Conservation (phyloP, 2,888 invertebrate species). For the Augochlorella aurata region DNA sequence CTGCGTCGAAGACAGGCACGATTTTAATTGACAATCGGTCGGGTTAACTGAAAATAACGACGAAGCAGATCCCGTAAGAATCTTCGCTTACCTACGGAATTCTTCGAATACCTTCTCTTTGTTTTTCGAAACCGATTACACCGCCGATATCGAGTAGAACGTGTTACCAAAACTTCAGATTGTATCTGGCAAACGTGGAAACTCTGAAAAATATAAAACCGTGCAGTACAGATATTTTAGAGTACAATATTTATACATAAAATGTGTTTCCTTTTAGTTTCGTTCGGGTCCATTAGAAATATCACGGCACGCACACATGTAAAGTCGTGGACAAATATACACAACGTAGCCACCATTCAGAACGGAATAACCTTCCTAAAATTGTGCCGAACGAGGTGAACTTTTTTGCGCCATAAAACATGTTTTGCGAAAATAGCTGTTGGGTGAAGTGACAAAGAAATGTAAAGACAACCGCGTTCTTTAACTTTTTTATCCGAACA, state of each 20-base stretch:
- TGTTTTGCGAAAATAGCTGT: too few species aligned
- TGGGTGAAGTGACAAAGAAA: too few species aligned
- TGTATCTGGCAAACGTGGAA: not conserved
- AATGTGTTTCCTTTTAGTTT: not conserved
- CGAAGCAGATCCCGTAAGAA: not conserved
- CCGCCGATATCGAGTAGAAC: not conserved
- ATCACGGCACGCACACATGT: too few species aligned
- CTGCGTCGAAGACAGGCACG: not conserved
- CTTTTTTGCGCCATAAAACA: too few species aligned
- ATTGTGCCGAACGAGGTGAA: too few species aligned
- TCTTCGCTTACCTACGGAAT: not conserved
- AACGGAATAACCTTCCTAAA: too few species aligned
- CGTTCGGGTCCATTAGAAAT: not conserved
- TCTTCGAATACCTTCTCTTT: not conserved
- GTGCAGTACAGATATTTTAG: too few species aligned
- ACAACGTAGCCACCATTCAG: too few species aligned
- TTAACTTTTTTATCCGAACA: too few species aligned
- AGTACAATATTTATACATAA: too few species aligned
- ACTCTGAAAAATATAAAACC: not conserved
- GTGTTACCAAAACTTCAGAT: not conserved
- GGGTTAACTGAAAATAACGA: slow-evolving; percentile 4
- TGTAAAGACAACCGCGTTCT: too few species aligned
- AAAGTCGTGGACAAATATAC: too few species aligned
- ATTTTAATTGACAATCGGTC: not conserved
- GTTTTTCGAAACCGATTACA: not conserved